Percentiles rank a stretch among this genome's conserved stretches.
Evolutionary conservation across 1,140 invertebrate species (phyloP).

Genomic region (Apis florea): DNA sequence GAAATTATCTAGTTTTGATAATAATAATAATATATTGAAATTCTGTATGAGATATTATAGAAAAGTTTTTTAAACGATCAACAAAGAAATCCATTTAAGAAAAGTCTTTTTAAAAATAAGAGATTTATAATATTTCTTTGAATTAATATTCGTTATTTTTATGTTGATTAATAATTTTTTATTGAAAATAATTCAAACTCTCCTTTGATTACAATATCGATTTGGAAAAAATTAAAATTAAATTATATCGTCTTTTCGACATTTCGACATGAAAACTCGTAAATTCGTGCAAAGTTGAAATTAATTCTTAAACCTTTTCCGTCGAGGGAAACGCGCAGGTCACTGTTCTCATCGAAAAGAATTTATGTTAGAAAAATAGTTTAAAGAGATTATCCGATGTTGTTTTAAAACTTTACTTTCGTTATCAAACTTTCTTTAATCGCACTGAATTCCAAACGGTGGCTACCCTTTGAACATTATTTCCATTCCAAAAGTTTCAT

Average conservation of each 20-base stretch:
- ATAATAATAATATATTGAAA: background rate
- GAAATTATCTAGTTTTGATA: background rate
- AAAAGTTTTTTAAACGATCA: background rate
- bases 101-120: slow-evolving; percentile 7
- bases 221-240: background rate
- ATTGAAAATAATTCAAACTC: background rate
- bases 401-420: slow-evolving; percentile 29
- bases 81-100: slow-evolving; percentile 22
- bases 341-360: background rate
- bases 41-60: background rate
- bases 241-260: background rate
- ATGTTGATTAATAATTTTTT: background rate
- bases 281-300: slow-evolving; percentile 7
- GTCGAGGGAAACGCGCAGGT: background rate
- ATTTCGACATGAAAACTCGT: background rate
- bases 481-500: slow-evolving; percentile 17
- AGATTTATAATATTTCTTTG: background rate
- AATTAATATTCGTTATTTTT: background rate
- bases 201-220: background rate
- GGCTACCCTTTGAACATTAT: slow-evolving; percentile 16
- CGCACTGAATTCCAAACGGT: background rate
- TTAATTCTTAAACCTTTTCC: slow-evolving; percentile 23
- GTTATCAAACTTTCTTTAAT: slow-evolving; percentile 27
- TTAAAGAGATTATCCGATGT: slow-evolving; percentile 11
- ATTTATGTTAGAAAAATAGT: slow-evolving; percentile 17